These are phyloP conservation scores for Indri indri DNA, from an alignment of 2,113 vertebrate genomes.

Conservation along the genomic window DNA sequence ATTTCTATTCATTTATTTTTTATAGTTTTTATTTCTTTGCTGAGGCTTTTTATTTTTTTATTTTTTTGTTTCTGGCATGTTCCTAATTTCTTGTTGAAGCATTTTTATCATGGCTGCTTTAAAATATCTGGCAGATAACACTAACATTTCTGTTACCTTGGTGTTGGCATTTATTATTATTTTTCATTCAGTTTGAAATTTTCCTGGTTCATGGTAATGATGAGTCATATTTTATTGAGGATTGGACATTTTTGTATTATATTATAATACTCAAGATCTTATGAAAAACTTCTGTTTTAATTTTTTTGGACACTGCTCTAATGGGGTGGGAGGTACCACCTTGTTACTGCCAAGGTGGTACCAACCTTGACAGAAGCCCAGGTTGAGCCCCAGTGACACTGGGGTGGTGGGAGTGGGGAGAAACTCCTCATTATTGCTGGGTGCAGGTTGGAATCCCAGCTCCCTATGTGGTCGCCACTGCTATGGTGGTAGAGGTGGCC, in stretches of 20 bases:
- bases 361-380: too few relatives aligned
- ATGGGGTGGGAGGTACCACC: not conserved
- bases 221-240: not conserved
- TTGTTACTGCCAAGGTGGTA: not conserved
- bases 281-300: not conserved
- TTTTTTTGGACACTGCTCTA: not conserved
- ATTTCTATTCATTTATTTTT: not conserved
- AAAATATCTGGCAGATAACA: not conserved
- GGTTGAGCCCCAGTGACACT: not conserved
- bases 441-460: not conserved
- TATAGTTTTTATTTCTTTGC: not conserved
- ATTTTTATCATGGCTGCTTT: not conserved
- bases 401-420: too few relatives aligned
- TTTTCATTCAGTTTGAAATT: not conserved
- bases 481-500: not conserved
- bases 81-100: not conserved
- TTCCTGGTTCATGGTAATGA: not conserved
- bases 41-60: not conserved
- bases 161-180: not conserved
- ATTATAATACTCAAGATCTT: not conserved
- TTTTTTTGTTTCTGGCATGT: not conserved
- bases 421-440: not conserved
- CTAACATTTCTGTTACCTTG: not conserved
- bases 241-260: not conserved
- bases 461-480: not conserved